phyloP scores from a whole-genome alignment of 2,888 invertebrate genomes.

The Azorinus chamasolen region DNA sequence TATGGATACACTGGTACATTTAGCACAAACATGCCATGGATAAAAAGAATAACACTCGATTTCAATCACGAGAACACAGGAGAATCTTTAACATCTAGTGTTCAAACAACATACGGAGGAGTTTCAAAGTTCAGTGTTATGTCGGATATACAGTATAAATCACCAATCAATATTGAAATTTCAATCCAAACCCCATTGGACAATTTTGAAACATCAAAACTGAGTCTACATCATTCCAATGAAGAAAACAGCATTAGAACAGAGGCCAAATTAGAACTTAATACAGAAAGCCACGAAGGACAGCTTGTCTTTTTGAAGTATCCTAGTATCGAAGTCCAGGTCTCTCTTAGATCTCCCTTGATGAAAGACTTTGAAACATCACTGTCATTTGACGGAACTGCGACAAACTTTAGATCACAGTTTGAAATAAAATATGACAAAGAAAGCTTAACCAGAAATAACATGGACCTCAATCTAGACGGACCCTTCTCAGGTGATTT shows the following conservation, averaged over 20 bases:
- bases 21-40: too few relatives aligned
- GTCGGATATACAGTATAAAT: conserved; percentile 36
- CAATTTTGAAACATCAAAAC: conserved; percentile 35
- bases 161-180: conserved; percentile 12
- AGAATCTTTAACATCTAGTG: too few relatives aligned
- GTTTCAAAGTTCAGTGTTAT: conserved; percentile 29
- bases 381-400: conserved; percentile 13
- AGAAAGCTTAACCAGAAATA: conserved; percentile 14
- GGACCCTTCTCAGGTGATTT: conserved; percentile 34
- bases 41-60: too few relatives aligned
- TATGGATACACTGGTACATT: too few relatives aligned
- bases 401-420: conserved; percentile 29
- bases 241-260: conserved; percentile 49
- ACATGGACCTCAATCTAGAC: conserved; percentile 23
- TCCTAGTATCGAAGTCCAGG: conserved; percentile 35
- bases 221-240: conserved; percentile 50
- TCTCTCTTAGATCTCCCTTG: conserved; percentile 53
- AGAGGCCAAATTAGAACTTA: conserved; percentile 35
- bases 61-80: too few relatives aligned
- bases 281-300: conserved; percentile 36
- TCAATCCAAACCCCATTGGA: conserved; percentile 51
- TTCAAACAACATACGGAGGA: too few relatives aligned
- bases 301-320: conserved; percentile 48
- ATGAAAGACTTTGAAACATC: conserved; percentile 28
- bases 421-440: conserved; percentile 24